Conservation (phyloP, 2,797 vertebrate genomes). For the Enoplosus armatus region DNA sequence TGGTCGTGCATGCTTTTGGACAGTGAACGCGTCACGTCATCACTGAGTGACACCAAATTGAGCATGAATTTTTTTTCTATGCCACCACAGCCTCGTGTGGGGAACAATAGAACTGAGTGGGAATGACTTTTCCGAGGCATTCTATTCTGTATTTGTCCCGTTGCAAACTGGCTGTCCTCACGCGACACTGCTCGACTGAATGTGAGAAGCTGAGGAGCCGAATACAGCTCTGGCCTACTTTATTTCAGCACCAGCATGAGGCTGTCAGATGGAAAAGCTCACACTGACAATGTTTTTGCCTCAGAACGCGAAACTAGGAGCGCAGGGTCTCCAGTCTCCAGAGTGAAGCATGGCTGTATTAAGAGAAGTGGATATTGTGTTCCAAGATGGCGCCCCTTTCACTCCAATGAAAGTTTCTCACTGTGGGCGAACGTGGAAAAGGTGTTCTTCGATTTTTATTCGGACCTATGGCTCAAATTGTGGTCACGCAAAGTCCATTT, state of each 20-base stretch:
- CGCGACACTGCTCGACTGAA: slow-evolving; percentile 5
- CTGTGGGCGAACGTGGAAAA: not conserved
- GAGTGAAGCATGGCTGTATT: not conserved
- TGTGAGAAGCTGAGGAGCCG: slow-evolving; percentile 12
- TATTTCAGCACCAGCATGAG: not conserved
- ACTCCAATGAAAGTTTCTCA: not conserved
- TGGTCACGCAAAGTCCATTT: not conserved
- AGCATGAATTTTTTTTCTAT: no score
- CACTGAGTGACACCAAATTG: not conserved
- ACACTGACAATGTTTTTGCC: not conserved
- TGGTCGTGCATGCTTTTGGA: not conserved
- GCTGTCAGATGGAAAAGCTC: not conserved
- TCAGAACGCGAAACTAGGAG: slow-evolving; percentile 4
- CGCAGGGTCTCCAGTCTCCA: not conserved
- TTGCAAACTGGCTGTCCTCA: slow-evolving; percentile 23
- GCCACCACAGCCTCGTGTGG: not conserved
- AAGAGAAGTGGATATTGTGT: not conserved
- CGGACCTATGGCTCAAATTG: not conserved
- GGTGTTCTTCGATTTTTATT: not conserved
- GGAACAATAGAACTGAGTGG: not conserved
- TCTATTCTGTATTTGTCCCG: not conserved
- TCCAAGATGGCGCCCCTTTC: not conserved
- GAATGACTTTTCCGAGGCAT: not conserved
- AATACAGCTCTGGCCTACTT: slow-evolving; percentile 33
- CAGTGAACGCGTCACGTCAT: not conserved